Conservation (phyloP, 2,888 invertebrate species). For the Oligia strigilis region DNA sequence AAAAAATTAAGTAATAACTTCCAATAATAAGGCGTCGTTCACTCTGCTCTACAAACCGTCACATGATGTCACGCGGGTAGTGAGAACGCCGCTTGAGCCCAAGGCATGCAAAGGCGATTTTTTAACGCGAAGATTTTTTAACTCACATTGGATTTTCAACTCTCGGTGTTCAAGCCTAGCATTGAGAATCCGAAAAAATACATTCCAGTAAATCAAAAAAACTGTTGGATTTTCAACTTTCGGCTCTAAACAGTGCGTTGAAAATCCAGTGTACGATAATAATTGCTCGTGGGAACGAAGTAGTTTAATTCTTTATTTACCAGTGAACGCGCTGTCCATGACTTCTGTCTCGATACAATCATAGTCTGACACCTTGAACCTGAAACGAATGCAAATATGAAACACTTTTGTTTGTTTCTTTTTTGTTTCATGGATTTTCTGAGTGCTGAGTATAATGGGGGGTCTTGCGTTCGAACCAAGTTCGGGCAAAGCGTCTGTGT, state of each 20-base stretch:
- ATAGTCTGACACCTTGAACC: conserved; percentile 80
- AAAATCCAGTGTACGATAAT: no score
- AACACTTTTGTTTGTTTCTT: background rate
- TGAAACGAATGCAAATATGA: background rate
- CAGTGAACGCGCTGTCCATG: conserved; percentile 79
- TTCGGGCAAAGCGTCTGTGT: no score
- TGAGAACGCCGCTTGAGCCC: background rate
- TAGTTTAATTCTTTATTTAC: conserved; percentile 61
- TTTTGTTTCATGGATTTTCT: no score
- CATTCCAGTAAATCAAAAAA: background rate
- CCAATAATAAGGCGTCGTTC: background rate
- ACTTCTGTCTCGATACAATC: conserved; percentile 87
- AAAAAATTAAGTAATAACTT: background rate
- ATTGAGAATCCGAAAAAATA: background rate
- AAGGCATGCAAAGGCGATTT: background rate
- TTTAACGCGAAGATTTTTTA: background rate
- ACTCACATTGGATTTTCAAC: background rate
- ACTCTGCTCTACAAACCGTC: no score
- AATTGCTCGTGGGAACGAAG: no score
- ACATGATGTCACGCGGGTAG: no score
- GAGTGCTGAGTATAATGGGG: no score
- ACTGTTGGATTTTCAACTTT: background rate
- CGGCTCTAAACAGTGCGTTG: no score
- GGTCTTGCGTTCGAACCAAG: no score
- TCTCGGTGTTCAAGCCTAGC: background rate